Evolutionary conservation across 35 echinoderm and acorn worm genomes (phyloP).

Genomic region (Strongylocentrotus purpuratus): DNA sequence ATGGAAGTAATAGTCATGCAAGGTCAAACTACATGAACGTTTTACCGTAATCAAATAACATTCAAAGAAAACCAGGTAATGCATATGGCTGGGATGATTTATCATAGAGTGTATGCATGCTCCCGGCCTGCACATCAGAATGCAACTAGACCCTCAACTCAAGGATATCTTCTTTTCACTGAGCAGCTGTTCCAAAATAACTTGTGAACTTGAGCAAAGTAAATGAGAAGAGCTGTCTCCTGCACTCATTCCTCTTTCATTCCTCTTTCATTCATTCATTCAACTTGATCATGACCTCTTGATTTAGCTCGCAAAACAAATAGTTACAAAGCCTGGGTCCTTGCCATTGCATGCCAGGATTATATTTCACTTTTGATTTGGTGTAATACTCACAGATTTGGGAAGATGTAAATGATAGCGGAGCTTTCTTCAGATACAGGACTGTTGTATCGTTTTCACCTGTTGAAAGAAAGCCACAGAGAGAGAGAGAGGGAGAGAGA

Average conservation of each 20-base stretch:
- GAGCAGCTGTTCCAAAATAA: background rate
- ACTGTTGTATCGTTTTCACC: constrained; percentile 86
- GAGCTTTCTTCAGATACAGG: constrained; percentile 87
- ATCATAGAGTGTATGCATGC: too few relatives aligned
- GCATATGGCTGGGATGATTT: too few relatives aligned
- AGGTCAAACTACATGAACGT: too few relatives aligned
- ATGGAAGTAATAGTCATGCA: too few relatives aligned
- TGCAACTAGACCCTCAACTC: background rate
- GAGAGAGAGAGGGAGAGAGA: constrained; percentile 8
- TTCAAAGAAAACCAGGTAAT: too few relatives aligned
- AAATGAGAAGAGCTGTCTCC: background rate
- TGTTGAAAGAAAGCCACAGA: constrained; percentile 43
- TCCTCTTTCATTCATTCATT: background rate
- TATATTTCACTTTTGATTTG: background rate
- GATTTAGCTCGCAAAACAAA: background rate
- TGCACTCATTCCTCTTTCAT: background rate
- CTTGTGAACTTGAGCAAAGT: background rate
- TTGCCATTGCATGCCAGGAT: background rate
- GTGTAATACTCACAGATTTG: constrained; percentile 67
- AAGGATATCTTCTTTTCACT: background rate
- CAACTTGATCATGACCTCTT: background rate
- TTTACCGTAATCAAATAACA: too few relatives aligned
- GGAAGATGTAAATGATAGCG: constrained; percentile 75
- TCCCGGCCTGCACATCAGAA: too few relatives aligned
- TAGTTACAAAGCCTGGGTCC: background rate